Conservation (phyloP, 1,140 invertebrate species). For the Panulirus ornatus region DNA sequence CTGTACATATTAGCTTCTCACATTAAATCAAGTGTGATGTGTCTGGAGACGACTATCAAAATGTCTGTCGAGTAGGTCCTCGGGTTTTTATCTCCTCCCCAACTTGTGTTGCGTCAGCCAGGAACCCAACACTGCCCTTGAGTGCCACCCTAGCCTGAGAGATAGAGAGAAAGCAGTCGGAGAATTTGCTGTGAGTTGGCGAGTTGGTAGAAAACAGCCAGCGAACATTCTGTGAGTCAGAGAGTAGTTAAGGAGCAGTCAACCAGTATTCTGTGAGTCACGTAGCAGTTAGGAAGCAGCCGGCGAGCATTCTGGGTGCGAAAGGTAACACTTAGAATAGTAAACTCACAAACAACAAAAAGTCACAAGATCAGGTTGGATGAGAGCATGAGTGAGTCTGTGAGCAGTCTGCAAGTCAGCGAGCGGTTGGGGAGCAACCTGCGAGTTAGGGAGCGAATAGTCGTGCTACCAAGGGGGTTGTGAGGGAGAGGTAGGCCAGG, state of each 20-base stretch:
- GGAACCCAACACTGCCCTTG: not conserved
- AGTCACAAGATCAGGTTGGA: not conserved
- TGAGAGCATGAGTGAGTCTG: too few relatives aligned
- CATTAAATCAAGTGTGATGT: too few relatives aligned
- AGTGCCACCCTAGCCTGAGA: not conserved
- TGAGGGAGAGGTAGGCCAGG: too few relatives aligned
- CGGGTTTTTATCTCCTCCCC: not conserved
- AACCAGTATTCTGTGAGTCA: not conserved
- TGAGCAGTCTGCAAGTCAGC: not conserved
- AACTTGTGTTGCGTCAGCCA: not conserved
- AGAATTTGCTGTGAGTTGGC: too few relatives aligned
- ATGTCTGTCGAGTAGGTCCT: too few relatives aligned
- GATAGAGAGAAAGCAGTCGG: not conserved
- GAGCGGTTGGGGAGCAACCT: not conserved
- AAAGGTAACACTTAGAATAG: too few relatives aligned
- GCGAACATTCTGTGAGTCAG: too few relatives aligned
- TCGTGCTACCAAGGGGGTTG: too few relatives aligned
- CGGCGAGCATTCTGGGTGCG: not conserved
- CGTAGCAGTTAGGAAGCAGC: not conserved
- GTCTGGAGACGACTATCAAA: too few relatives aligned
- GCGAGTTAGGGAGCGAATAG: too few relatives aligned
- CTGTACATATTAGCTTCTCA: too few relatives aligned
- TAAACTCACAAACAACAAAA: not conserved
- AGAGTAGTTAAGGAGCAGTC: not conserved
- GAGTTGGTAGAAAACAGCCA: too few relatives aligned